Conservation (phyloP, 2,888 invertebrate genomes). For the Dusona sp. region DNA sequence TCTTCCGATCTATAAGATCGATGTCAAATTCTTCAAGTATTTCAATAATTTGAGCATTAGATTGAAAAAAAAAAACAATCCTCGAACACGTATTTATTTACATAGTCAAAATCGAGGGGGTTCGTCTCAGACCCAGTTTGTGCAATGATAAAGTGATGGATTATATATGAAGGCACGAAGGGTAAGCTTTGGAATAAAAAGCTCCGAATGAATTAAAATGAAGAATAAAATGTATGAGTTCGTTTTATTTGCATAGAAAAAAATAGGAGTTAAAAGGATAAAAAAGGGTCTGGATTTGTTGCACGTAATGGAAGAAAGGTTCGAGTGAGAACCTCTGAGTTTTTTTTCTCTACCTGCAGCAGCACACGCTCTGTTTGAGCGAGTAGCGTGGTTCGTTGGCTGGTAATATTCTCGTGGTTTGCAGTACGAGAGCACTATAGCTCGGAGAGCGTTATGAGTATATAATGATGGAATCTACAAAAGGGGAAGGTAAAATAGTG, state of each 20-base stretch:
- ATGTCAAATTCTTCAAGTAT: not conserved
- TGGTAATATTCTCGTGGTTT: not conserved
- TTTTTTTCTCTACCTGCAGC: constrained; percentile 59
- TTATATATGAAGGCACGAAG: not conserved
- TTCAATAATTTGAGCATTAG: not conserved
- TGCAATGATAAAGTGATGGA: no score
- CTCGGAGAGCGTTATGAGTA: not conserved
- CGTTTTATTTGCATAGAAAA: not conserved
- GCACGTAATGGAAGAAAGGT: not conserved
- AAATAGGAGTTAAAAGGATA: not conserved
- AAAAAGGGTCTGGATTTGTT: not conserved
- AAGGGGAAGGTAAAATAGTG: not conserved
- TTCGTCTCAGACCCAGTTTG: no score
- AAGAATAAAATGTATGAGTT: not conserved
- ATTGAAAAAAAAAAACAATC: not conserved
- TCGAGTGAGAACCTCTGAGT: constrained; percentile 54
- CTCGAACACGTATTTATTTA: no score
- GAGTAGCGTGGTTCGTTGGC: constrained; percentile 34
- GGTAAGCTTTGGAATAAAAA: not conserved
- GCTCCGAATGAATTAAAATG: not conserved
- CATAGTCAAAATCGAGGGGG: no score
- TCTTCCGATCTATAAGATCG: not conserved
- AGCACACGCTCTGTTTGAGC: constrained; percentile 33
- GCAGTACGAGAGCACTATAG: constrained; percentile 30
- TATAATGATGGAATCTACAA: not conserved